These are phyloP conservation scores for Rissa tridactyla DNA, from an alignment of 2,113 vertebrate species.

Conservation along the genomic window DNA sequence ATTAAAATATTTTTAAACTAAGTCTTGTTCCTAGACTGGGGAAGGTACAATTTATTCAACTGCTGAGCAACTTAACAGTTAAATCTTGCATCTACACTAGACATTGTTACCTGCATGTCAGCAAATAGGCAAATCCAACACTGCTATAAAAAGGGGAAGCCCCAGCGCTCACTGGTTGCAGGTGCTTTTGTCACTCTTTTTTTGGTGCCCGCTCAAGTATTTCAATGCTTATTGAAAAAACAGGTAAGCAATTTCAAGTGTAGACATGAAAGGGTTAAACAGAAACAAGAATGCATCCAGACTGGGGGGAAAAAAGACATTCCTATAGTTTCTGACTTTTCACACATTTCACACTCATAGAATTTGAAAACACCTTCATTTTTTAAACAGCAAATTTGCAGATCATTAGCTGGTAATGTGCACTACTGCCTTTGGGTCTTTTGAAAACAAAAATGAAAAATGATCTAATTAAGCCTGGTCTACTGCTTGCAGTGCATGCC, in stretches of 20 bases:
- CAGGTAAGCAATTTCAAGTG: background rate
- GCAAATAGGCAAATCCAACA: background rate
- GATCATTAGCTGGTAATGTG: constrained; percentile 58
- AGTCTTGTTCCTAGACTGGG: background rate
- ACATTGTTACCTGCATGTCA: background rate
- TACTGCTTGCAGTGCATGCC: background rate
- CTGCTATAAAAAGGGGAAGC: background rate
- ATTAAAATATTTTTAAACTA: background rate
- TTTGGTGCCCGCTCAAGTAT: background rate
- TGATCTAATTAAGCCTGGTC: constrained; percentile 21
- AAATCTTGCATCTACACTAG: background rate
- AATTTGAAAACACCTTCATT: constrained; percentile 58
- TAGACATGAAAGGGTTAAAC: background rate
- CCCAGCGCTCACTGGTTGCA: background rate
- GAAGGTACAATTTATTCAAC: background rate
- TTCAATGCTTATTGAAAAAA: background rate
- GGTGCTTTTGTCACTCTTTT: background rate
- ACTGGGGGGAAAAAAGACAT: background rate
- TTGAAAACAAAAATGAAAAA: constrained; percentile 65
- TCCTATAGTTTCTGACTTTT: background rate
- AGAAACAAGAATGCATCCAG: background rate
- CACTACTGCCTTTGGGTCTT: constrained; percentile 34
- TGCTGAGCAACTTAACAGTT: background rate
- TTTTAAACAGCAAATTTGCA: constrained; percentile 55
- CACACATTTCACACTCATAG: background rate